Base-by-base conservation (phyloP, 1,140 invertebrate genomes). In the Sycophaga agraensis region DNA sequence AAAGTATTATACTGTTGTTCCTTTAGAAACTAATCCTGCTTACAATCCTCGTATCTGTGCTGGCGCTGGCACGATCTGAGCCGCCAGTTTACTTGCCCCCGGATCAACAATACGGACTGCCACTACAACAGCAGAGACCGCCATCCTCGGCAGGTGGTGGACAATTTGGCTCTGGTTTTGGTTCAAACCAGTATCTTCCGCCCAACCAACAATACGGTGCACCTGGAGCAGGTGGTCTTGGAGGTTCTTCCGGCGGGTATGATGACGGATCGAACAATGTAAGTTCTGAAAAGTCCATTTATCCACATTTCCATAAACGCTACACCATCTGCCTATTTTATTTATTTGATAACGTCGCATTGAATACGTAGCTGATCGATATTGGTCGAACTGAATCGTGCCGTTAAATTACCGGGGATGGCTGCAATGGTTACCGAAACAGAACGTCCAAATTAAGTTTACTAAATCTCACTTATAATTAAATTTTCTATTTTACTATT, bases 121-220 rank as follows among this genome's bases (percentile, higher is more conserved):
- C 69, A 4, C 37, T 42, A 19, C 6, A 57, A 35, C 67, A 67
- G 42, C 65, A 67, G 31, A 45, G 40, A 42, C 55, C 58, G n/a
- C 62, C 39, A 14, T 57, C 66, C 7, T 61, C 51, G 39, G 35
- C 45, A 14, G 66, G 66, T 56, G 48, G 55, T 12, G 19, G 35
- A 17, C 24, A 49, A 40, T 53, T 53, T 46, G 56, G 56, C 31
- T 28, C 31, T 19, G 39, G 28, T 64, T 66, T 57, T 35, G 82
- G 82, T 54, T 79, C 76, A 64, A 82, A 75, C 66, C 79, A 82
- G 65, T 85, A 85, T 64, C 74, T 84, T 56, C 83, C 83, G 82
- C 83, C 73, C 70, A 64, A 68, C 77, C 59, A 55, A 75, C 60
- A 63, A 17, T 63, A 55, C 28, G 62, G 62, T 34, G 51, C 55